Conservation (phyloP, 2,888 invertebrate genomes). For the Lapara coniferarum region DNA sequence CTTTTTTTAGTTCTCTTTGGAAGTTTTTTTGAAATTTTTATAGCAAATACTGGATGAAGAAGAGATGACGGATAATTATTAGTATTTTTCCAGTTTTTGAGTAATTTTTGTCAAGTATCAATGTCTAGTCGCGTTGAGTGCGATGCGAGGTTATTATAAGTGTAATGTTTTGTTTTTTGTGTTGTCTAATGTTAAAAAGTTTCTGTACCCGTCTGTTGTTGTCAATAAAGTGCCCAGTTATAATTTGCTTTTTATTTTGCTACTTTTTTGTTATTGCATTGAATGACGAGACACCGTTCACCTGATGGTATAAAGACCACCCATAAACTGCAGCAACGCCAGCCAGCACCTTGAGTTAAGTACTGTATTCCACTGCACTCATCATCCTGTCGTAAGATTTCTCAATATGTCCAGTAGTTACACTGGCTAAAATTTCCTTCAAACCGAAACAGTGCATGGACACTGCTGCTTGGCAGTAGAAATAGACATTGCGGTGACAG, state of each 20-base stretch:
- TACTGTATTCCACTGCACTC: no score
- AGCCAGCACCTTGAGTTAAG: no score
- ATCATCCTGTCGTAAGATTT: no score
- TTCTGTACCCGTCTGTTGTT: conserved; percentile 59
- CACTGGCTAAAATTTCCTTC: no score
- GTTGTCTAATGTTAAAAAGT: conserved; percentile 61
- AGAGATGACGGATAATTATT: conserved; percentile 45
- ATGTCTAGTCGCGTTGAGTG: conserved; percentile 49
- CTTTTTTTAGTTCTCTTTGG: conserved; percentile 41
- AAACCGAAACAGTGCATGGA: no score
- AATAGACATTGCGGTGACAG: no score
- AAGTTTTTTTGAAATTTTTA: conserved; percentile 53
- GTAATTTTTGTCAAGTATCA: conserved; percentile 45
- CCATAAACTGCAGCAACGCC: no score
- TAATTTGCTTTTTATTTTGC: background rate
- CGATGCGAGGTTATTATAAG: conserved; percentile 58
- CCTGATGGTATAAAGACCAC: no score
- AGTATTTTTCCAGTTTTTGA: conserved; percentile 27
- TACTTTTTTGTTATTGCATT: background rate
- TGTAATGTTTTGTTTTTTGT: conserved; percentile 71
- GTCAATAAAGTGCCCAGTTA: conserved; percentile 33
- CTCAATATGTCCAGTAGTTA: no score
- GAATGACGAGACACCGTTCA: no score
- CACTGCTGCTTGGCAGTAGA: no score
- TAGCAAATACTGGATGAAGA: conserved; percentile 64